phyloP scores from a whole-genome alignment of 1,140 invertebrate species.

The Penaeus vannamei region DNA sequence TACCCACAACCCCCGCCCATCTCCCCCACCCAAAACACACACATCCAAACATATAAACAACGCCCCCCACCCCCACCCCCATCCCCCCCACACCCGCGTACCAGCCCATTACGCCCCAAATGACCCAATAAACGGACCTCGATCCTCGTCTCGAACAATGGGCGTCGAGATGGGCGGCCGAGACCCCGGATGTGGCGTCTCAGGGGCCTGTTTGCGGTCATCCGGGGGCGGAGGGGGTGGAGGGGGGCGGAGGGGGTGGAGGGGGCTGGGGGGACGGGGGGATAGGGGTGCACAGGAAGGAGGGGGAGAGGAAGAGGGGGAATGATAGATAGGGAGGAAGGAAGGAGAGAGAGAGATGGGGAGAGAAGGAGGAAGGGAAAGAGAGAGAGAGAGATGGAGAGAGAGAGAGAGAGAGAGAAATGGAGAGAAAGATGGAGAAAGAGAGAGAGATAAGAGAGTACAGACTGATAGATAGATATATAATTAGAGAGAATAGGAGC shows the following conservation, averaged over 20 bases:
- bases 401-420: not conserved
- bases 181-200: slow-evolving; percentile 44
- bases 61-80: not conserved
- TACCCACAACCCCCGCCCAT: too few species aligned
- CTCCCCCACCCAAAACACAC: not conserved
- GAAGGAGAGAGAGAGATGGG: not conserved
- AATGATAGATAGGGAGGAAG: not conserved
- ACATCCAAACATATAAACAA: not conserved
- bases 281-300: not conserved
- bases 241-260: too few species aligned
- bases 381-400: not conserved
- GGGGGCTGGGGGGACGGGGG: not conserved
- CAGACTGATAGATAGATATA: too few species aligned
- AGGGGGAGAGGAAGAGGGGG: not conserved
- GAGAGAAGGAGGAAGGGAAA: not conserved
- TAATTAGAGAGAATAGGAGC: too few species aligned
- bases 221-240: not conserved
- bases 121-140: slow-evolving; percentile 49
- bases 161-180: not conserved
- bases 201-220: slow-evolving; percentile 37
- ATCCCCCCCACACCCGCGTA: not conserved
- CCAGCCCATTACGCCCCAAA: slow-evolving; percentile 54
- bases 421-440: not conserved
- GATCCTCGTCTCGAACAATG: slow-evolving; percentile 27
- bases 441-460: slow-evolving; percentile 32